Base-by-base conservation (phyloP, 2,888 invertebrate species). In the Brenthis hecate region DNA sequence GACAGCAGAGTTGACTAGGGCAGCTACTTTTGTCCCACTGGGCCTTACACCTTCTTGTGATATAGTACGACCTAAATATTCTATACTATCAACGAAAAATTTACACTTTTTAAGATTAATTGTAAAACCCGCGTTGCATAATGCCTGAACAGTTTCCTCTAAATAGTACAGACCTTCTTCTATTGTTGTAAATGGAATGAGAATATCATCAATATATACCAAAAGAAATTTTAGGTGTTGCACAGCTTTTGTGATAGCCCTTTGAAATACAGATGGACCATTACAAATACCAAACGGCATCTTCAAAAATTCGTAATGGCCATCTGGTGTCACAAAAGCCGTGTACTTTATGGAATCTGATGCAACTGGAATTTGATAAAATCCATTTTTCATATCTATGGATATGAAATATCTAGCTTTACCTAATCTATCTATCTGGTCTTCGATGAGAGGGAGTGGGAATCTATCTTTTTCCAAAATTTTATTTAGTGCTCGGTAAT, bases 241-340 rank as follows among this genome's bases (percentile, higher is more conserved):
- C n/a, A 76, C 69, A 1, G 72, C 73, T 51, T 72, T 73, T 3
- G 55, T 47, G 3, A 76, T 74, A 3, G 74, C 72, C 13, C 72
- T 50, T 65, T 77, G 76, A 54, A 74, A 76, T 0, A 77, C 76
- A 0, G 73, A 14, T 0, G 75, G 74, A 1, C 72, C 75, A 62
- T 75, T 75, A 57, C 71, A 71, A 50, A 76, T 71, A 11, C 74
- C 76, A 61, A 74, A 77, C 1, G 75, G 74, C 75, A 77, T 75
- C 65, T 73, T 73, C 1, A 73, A 11, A 61, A 71, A 76, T 64
- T 76, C 75, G 36, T 56, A 74, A 55, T 73, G 74, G 0, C 73
- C 74, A 28, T 68, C 69, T 1, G 74, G 74, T 3, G 67, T 68
- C 5, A 63, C 43, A 57, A 75, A 75, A 2, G 74, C 68, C 0